These are phyloP conservation scores for Eulithis prunata DNA, from an alignment of 2,888 invertebrate species.

Conservation along the genomic window DNA sequence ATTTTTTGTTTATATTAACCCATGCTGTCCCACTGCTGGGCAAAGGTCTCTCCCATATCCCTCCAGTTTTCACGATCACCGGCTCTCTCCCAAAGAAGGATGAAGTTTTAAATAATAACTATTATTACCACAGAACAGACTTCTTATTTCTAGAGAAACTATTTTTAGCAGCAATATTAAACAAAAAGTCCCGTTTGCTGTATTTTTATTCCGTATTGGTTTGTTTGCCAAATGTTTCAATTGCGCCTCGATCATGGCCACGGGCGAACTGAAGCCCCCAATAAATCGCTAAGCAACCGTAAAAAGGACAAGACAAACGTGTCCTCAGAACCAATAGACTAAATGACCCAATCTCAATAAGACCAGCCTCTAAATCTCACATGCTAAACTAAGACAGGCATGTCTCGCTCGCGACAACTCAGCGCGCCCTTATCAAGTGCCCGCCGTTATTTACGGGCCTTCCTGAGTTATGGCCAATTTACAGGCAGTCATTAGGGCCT, in stretches of 20 bases:
- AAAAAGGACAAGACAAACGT: conserved; percentile 25
- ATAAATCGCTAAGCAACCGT: conserved; percentile 4
- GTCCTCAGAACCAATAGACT: conserved; percentile 21
- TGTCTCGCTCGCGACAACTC: conserved; percentile 73
- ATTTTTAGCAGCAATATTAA: too few species aligned
- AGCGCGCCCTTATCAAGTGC: conserved; percentile 80
- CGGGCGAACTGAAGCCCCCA: not conserved
- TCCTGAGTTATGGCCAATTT: conserved; percentile 83
- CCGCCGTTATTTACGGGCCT: conserved; percentile 77
- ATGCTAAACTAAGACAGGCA: conserved; percentile 80
- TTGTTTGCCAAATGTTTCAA: not conserved
- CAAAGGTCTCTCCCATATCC: too few species aligned
- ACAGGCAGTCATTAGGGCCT: conserved; percentile 82
- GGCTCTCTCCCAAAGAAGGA: too few species aligned
- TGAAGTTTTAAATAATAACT: too few species aligned
- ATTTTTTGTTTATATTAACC: too few species aligned
- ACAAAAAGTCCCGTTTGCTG: too few species aligned
- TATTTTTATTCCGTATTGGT: too few species aligned
- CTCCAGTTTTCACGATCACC: too few species aligned
- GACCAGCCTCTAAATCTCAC: conserved; percentile 68
- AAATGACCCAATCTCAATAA: conserved; percentile 35
- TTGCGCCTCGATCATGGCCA: not conserved
- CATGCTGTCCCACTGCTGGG: too few species aligned
- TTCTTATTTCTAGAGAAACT: too few species aligned
- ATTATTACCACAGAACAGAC: too few species aligned